Evolutionary conservation across 2,888 invertebrate genomes (phyloP).

Genomic region (Norana najaformis): DNA sequence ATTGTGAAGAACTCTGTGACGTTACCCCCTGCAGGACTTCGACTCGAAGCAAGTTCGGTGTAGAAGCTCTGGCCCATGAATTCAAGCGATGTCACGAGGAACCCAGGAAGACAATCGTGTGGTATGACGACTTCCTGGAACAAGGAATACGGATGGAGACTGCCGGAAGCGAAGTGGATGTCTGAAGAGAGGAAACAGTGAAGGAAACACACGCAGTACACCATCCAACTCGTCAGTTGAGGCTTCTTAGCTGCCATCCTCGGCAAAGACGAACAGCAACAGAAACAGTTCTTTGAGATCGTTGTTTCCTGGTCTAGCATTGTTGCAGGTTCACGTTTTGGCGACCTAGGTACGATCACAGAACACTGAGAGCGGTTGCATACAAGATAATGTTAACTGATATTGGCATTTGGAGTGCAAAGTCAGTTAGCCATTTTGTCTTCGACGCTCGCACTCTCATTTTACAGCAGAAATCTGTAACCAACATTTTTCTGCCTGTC

Average conservation of each 20-base stretch:
- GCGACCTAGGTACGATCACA: too few species aligned
- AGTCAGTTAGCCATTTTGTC: too few species aligned
- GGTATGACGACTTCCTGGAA: constrained; percentile 1
- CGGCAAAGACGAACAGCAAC: not conserved
- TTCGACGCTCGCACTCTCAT: too few species aligned
- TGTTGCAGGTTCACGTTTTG: not conserved
- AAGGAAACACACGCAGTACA: not conserved
- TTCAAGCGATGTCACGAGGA: constrained; percentile 36
- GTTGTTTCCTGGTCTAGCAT: not conserved
- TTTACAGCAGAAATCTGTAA: too few species aligned
- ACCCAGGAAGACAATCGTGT: constrained; percentile 36
- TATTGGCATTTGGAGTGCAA: too few species aligned
- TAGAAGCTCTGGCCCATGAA: constrained; percentile 40
- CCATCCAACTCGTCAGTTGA: not conserved
- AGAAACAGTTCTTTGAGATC: not conserved
- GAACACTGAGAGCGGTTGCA: too few species aligned
- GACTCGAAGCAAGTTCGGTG: not conserved
- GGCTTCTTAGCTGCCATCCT: not conserved
- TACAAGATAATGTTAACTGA: too few species aligned
- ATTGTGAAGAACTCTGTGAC: constrained; percentile 35
- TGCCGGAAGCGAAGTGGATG: not conserved
- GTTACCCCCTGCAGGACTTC: not conserved
- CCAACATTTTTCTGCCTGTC: too few species aligned
- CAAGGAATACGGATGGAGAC: not conserved
- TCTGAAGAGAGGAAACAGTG: not conserved